Percentiles rank a stretch among this genome's conserved stretches.
phyloP scores from a whole-genome alignment of 2,888 invertebrate genomes.

The Noctuana brunneofusca region DNA sequence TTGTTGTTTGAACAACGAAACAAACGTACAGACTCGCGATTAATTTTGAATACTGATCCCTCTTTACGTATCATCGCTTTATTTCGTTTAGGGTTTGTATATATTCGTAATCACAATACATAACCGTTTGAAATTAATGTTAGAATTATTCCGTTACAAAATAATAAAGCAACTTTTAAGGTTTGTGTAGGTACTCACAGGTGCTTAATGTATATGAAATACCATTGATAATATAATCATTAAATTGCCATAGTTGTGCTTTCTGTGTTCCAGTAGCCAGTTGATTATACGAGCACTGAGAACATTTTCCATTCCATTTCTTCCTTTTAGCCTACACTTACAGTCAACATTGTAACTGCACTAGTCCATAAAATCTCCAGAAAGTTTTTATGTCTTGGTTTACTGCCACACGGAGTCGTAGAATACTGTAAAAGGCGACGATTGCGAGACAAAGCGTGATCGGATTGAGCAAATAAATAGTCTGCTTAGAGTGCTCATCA shows the following conservation, averaged over 20 bases:
- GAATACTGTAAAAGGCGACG: conserved; percentile 69
- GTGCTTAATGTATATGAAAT: conserved; percentile 5
- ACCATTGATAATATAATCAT: conserved; percentile 22
- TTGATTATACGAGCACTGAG: conserved; percentile 36
- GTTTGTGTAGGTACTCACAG: too few species aligned
- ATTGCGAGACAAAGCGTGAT: conserved; percentile 77
- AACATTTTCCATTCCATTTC: conserved; percentile 49
- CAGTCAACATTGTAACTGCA: conserved; percentile 41
- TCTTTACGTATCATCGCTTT: conserved; percentile 46
- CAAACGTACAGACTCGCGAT: conserved; percentile 65
- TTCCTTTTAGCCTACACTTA: conserved; percentile 45
- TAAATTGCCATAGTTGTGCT: conserved; percentile 19
- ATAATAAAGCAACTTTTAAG: too few species aligned
- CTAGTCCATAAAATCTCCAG: conserved; percentile 44
- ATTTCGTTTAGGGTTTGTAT: conserved; percentile 41
- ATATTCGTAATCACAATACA: conserved; percentile 39
- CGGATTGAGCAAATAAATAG: conserved; percentile 79
- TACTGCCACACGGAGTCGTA: conserved; percentile 61
- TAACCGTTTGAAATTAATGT: conserved; percentile 36
- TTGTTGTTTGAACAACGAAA: conserved; percentile 72
- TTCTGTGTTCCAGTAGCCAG: conserved; percentile 26
- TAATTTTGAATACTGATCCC: conserved; percentile 52
- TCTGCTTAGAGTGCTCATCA: conserved; percentile 73
- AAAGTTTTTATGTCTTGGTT: conserved; percentile 66
- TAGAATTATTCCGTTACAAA: not conserved